A percentile compares a stretch with the other conserved stretches of the same genome.
phyloP scores from a whole-genome alignment of 2,888 invertebrate genomes.

The Baccha elongata region DNA sequence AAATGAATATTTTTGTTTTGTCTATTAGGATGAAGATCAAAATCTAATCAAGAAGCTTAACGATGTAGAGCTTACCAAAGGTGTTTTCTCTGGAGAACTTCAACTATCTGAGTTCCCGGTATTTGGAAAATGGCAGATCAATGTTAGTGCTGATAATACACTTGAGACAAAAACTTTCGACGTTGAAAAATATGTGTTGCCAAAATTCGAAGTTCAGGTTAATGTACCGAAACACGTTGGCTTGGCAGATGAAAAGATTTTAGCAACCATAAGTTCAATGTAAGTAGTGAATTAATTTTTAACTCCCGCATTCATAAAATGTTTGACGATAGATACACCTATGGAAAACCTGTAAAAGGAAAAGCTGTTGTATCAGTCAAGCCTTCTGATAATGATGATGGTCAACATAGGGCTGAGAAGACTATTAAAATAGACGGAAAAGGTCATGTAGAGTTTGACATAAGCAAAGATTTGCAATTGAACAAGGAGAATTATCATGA shows the following conservation, averaged over 20 bases:
- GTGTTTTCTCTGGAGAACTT: slow-evolving; percentile 90
- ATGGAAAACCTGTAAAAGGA: slow-evolving; percentile 93
- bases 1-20: background rate
- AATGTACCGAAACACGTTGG: slow-evolving; percentile 92
- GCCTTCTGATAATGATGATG: slow-evolving; percentile 82
- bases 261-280: slow-evolving; percentile 91
- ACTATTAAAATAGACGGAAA: slow-evolving; percentile 87
- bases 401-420: slow-evolving; percentile 84
- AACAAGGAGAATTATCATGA: slow-evolving; percentile 83
- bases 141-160: slow-evolving; percentile 84
- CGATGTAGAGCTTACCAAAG: slow-evolving; percentile 86
- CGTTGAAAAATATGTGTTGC: slow-evolving; percentile 74
- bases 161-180: slow-evolving; percentile 51
- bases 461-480: slow-evolving; percentile 87
- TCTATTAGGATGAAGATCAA: slow-evolving; percentile 87
- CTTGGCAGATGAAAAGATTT: slow-evolving; percentile 90
- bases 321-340: slow-evolving; percentile 86
- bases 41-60: slow-evolving; percentile 93
- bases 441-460: slow-evolving; percentile 89
- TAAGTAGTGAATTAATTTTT: slow-evolving; percentile 78
- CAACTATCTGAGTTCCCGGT: slow-evolving; percentile 91
- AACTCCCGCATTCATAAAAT: too few species aligned
- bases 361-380: slow-evolving; percentile 91
- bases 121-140: slow-evolving; percentile 93
- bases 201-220: slow-evolving; percentile 80